Evolutionary conservation across 2,888 invertebrate species (phyloP).

Genomic region (Patella caerulea): DNA sequence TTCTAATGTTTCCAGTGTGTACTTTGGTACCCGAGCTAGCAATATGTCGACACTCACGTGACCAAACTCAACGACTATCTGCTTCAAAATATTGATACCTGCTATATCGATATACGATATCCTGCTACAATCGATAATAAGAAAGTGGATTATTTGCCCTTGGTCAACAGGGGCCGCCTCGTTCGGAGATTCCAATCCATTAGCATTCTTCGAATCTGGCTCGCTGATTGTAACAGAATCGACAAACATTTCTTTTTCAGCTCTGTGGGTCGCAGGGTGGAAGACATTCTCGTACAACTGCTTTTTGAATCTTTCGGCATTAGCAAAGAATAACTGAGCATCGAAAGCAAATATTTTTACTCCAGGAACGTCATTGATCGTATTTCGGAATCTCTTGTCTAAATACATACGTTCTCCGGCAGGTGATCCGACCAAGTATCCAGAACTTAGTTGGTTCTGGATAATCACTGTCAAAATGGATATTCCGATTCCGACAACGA

Average conservation of each 20-base stretch:
- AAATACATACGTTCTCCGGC: slow-evolving; percentile 34
- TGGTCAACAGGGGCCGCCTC: slow-evolving; percentile 12
- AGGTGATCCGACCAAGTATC: slow-evolving; percentile 33
- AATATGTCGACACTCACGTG: slow-evolving; percentile 46
- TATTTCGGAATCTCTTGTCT: not conserved
- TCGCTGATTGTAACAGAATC: not conserved
- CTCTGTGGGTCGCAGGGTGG: slow-evolving; percentile 6
- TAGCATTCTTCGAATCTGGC: not conserved
- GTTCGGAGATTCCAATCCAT: not conserved
- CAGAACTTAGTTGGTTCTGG: slow-evolving; percentile 42
- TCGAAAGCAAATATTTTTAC: slow-evolving; percentile 37
- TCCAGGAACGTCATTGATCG: slow-evolving; percentile 22
- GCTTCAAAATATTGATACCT: slow-evolving; percentile 54
- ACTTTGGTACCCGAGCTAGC: slow-evolving; percentile 48
- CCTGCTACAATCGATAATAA: slow-evolving; percentile 62
- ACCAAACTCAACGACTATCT: slow-evolving; percentile 43
- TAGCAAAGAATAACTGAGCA: slow-evolving; percentile 22
- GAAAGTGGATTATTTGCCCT: slow-evolving; percentile 22
- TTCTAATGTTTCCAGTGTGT: slow-evolving; percentile 44
- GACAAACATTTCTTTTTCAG: not conserved
- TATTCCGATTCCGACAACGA: slow-evolving; percentile 53
- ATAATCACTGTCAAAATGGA: slow-evolving; percentile 49
- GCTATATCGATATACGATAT: slow-evolving; percentile 62
- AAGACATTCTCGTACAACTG: slow-evolving; percentile 26
- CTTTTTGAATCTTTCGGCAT: slow-evolving; percentile 33